phyloP scores from a whole-genome alignment of 2,797 vertebrate species.

The Artibeus lituratus region DNA sequence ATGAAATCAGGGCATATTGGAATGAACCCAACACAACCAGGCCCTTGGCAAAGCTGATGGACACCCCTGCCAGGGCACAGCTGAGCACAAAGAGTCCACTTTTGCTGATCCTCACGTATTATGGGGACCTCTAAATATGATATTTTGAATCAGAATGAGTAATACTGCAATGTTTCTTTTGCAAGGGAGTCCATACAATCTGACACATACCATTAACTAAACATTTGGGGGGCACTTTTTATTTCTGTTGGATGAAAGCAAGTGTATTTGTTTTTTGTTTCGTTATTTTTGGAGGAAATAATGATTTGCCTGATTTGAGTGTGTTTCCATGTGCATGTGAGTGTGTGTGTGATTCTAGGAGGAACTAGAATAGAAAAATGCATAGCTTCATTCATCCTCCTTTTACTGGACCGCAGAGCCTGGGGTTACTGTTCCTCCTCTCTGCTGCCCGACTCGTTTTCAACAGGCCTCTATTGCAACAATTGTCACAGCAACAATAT shows the following conservation, averaged over 20 bases:
- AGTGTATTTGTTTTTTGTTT: slow-evolving; percentile 39
- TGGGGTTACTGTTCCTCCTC: neutral
- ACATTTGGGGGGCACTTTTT: slow-evolving; percentile 41
- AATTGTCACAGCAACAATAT: slow-evolving; percentile 23
- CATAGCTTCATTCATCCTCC: neutral
- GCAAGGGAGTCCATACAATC: slow-evolving; percentile 59
- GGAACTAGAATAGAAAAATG: neutral
- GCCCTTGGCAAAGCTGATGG: slow-evolving; percentile 17
- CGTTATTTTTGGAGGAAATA: neutral
- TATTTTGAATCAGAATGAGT: slow-evolving; percentile 64
- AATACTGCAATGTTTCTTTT: slow-evolving; percentile 60
- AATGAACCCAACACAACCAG: neutral
- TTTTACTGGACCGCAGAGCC: neutral
- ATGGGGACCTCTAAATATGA: slow-evolving; percentile 21
- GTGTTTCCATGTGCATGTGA: neutral
- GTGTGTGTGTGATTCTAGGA: neutral
- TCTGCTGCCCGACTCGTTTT: slow-evolving; percentile 18
- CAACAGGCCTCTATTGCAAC: neutral
- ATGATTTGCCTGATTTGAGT: neutral
- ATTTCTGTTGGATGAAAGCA: slow-evolving; percentile 32
- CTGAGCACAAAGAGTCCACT: slow-evolving; percentile 38
- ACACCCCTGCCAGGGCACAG: neutral
- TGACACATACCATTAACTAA: slow-evolving; percentile 38
- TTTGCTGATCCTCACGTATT: slow-evolving; percentile 22
- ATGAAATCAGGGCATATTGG: slow-evolving; percentile 55